Evolutionary conservation across 2,888 invertebrate species (phyloP).

Genomic region (Meliscaeva auricollis): DNA sequence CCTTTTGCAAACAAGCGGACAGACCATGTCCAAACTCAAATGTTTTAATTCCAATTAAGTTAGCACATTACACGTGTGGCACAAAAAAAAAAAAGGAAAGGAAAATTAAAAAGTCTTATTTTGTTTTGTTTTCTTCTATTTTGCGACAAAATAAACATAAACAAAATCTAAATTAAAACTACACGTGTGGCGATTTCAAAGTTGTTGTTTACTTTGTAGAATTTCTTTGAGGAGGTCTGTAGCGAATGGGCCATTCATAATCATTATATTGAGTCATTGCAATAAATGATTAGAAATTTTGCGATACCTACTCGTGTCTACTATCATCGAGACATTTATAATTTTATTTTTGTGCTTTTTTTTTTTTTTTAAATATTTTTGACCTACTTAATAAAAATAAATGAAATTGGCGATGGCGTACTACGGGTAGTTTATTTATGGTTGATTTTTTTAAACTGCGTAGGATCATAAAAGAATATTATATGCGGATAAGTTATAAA

Average conservation of each 20-base stretch:
- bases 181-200: conserved; percentile 21
- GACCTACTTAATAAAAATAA: conserved; percentile 23
- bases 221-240: not conserved
- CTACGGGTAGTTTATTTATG: not conserved
- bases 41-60: conserved; percentile 3
- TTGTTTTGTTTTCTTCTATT: not conserved
- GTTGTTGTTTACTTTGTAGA: not conserved
- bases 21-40: not conserved
- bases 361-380: conserved; percentile 15
- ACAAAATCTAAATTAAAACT: conserved; percentile 26
- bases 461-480: not conserved
- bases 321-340: not conserved
- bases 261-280: conserved; percentile 16
- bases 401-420: not conserved
- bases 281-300: conserved; percentile 28
- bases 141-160: conserved; percentile 26
- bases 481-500: too few relatives aligned
- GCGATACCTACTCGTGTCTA: conserved; percentile 2
- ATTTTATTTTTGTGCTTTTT: not conserved
- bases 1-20: not conserved
- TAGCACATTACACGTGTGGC: conserved; percentile 6
- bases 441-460: not conserved
- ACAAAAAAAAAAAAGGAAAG: not conserved
- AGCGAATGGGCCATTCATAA: not conserved
- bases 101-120: not conserved